Percentiles rank a stretch among this genome's conserved stretches.
phyloP scores from a whole-genome alignment of 2,888 invertebrate species.

The Apotomis capreana region DNA sequence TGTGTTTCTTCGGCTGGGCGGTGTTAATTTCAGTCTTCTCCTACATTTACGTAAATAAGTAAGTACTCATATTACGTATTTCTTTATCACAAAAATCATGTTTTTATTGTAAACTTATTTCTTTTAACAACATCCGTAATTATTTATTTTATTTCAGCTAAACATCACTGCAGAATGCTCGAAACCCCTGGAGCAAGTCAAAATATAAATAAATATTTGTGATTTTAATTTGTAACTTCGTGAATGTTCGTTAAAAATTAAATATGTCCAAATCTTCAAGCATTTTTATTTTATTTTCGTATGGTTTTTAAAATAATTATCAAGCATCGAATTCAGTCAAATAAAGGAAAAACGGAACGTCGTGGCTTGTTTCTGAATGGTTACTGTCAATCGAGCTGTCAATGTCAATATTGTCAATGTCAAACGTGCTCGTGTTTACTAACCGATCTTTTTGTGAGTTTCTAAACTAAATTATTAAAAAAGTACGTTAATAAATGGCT shows the following conservation, averaged over 20 bases:
- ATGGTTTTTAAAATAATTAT: neutral
- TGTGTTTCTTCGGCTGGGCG: conserved; percentile 77
- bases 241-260: too few relatives aligned
- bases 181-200: too few relatives aligned
- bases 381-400: neutral
- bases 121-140: too few relatives aligned
- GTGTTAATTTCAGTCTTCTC: conserved; percentile 67
- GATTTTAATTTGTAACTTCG: too few relatives aligned
- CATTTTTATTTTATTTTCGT: too few relatives aligned
- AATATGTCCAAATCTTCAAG: too few relatives aligned
- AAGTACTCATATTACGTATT: neutral
- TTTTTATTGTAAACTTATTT: too few relatives aligned
- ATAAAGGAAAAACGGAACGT: conserved; percentile 24
- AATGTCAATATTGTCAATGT: conserved; percentile 19
- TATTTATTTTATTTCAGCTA: too few relatives aligned
- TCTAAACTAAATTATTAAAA: neutral
- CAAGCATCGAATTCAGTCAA: neutral
- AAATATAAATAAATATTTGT: too few relatives aligned
- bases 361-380: neutral
- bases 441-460: conserved; percentile 14
- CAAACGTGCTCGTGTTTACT: neutral
- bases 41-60: conserved; percentile 56
- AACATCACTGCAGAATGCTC: too few relatives aligned
- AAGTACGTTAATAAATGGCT: neutral
- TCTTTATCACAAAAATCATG: too few relatives aligned